Base-by-base conservation (phyloP, 2,888 invertebrate species). In the Hemaris fuciformis region DNA sequence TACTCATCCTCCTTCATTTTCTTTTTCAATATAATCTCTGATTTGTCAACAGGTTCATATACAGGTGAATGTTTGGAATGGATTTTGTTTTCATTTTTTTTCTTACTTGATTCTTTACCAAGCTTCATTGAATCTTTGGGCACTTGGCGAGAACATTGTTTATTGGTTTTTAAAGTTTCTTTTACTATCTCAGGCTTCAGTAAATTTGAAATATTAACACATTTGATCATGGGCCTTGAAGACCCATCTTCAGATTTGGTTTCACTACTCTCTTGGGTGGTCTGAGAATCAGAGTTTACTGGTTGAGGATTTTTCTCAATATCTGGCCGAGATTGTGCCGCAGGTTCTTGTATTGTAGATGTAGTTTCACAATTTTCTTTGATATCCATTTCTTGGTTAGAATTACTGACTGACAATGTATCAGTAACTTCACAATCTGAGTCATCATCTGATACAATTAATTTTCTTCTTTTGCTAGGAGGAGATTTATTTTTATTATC, bases 141-240 rank as follows among this genome's bases (percentile, higher is more conserved):
- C 0, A 2, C 6, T 3, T 10, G n/a, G 10, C n/a, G 38, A 4
- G 13, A n/a, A 38, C n/a, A 57, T 13, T 1, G 18, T 13, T 46
- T 34, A 10, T 3, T 45, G 3, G 5, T 31, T 15, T 31, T 15
- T 3, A 31, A 4, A 22, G n/a, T 15, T 18, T 57, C 42, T 1
- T n/a, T 31, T 38, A 38, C 46, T 45, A 57, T 20, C 68, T 85
- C 77, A 46, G 87, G 84, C 73, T 85, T 89, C 1, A 91, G 74
- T 68, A 92, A 74, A 72, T 88, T 89, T 56, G 65, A 83, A 25
- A 91, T 75, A 71, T 80, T 88, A 8, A 92, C 87, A 86, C 90
- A 90, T 75, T 91, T 90, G 57, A 92, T 84, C 2, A 85, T 31
- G 6, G 87, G 83, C 67, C 77, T 86, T 58, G 6, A 22, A 13